These are phyloP conservation scores for Epinotia bilunana DNA, from an alignment of 2,888 invertebrate species.

Conservation along the genomic window DNA sequence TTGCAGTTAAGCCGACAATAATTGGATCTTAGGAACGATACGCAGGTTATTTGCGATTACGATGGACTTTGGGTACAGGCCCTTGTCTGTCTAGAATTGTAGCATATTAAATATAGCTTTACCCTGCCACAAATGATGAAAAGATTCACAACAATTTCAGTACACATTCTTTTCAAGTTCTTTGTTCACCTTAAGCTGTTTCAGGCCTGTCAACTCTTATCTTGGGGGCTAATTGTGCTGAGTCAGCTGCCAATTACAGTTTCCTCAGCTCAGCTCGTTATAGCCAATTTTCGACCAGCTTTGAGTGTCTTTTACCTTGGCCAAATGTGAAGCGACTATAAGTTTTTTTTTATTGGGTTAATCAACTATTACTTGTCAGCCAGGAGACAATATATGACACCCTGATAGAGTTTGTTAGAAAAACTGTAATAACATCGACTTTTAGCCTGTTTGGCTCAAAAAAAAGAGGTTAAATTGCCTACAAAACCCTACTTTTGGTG, in stretches of 20 bases:
- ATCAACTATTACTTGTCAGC: no score
- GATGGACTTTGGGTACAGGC: no score
- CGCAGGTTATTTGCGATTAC: neutral
- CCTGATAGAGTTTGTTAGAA: no score
- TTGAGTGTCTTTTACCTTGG: neutral
- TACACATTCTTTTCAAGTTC: neutral
- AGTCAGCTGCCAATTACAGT: slow-evolving; percentile 8
- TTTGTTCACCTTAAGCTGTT: slow-evolving; percentile 10
- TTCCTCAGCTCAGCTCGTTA: neutral
- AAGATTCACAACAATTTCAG: neutral
- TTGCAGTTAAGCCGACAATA: neutral
- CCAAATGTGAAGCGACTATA: neutral
- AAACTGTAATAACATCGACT: no score
- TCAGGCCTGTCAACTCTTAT: slow-evolving; percentile 13
- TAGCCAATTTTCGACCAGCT: neutral
- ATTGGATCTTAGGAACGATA: neutral
- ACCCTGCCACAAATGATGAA: neutral
- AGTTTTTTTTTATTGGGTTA: no score
- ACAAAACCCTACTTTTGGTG: no score
- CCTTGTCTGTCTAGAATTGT: no score
- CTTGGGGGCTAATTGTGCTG: slow-evolving; percentile 5
- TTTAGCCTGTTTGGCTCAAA: no score
- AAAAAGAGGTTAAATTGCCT: no score
- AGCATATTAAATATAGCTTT: neutral
- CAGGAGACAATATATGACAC: no score